Evolutionary conservation across 64 coral and sea anemone genomes (phyloP).

Genomic region (Pocillopora damicornis): DNA sequence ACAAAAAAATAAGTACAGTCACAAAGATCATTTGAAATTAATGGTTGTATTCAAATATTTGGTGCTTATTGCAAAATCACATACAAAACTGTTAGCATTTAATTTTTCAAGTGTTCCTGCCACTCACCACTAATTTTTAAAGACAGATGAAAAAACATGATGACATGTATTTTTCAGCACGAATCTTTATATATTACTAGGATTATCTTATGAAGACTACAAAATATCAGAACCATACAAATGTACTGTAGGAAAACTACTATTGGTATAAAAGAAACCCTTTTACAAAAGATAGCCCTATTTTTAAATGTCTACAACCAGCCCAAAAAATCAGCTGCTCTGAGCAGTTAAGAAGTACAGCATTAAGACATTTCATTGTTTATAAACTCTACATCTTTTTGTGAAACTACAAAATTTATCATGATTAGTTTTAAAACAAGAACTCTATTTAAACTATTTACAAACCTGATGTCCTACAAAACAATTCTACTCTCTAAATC

Average conservation of each 20-base stretch:
- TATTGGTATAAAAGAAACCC: constrained; percentile 36
- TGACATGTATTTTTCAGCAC: not conserved
- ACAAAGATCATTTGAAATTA: not conserved
- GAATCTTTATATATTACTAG: not conserved
- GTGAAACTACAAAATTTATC: not conserved
- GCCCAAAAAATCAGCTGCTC: not conserved
- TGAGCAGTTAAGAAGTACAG: constrained; percentile 17
- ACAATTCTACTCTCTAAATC: not conserved
- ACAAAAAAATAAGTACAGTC: constrained; percentile 4
- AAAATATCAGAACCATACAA: constrained; percentile 40
- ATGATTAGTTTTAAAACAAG: constrained; percentile 17
- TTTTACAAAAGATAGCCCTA: constrained; percentile 45
- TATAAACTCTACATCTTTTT: constrained; percentile 14
- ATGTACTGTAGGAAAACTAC: constrained; percentile 23
- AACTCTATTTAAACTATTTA: constrained; percentile 11
- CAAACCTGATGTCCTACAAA: constrained; percentile 21
- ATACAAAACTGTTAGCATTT: constrained; percentile 19
- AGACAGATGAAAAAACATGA: not conserved
- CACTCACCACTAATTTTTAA: not conserved
- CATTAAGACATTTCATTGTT: not conserved
- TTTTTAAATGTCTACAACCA: constrained; percentile 34
- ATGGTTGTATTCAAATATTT: constrained; percentile 1
- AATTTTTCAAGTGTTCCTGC: constrained; percentile 10
- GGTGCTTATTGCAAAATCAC: constrained; percentile 8
- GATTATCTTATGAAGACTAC: constrained; percentile 51